Conservation (phyloP, 2,113 vertebrate genomes). For the Dasyprocta punctata region DNA sequence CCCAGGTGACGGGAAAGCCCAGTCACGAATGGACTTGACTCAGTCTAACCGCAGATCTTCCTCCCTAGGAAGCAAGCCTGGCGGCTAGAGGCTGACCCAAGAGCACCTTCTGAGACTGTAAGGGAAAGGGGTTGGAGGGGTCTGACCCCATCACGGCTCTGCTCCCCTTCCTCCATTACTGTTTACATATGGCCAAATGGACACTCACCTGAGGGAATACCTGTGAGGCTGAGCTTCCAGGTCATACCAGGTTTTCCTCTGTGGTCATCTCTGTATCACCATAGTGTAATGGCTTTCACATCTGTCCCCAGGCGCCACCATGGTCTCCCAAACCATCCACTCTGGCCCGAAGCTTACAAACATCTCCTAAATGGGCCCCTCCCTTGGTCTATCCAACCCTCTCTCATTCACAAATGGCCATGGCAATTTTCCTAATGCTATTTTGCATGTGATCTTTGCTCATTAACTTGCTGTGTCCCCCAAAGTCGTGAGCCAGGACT, state of each 20-base stretch:
- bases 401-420: neutral
- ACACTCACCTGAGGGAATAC: neutral
- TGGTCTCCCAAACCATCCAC: neutral
- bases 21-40: neutral
- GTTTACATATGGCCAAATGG: neutral
- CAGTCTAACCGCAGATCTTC: neutral
- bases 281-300: neutral
- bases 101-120: neutral
- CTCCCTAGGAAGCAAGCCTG: neutral
- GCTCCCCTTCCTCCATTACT: neutral
- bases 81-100: neutral
- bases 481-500: neutral
- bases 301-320: neutral
- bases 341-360: neutral
- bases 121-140: neutral
- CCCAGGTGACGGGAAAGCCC: neutral
- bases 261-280: neutral
- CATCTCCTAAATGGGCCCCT: neutral
- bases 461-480: neutral
- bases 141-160: rapidly evolving
- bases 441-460: neutral
- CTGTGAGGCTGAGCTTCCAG: neutral
- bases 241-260: neutral
- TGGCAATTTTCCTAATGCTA: neutral
- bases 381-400: neutral